Base-by-base conservation (phyloP, 2,888 invertebrate genomes). In the Hetaerina titia region DNA sequence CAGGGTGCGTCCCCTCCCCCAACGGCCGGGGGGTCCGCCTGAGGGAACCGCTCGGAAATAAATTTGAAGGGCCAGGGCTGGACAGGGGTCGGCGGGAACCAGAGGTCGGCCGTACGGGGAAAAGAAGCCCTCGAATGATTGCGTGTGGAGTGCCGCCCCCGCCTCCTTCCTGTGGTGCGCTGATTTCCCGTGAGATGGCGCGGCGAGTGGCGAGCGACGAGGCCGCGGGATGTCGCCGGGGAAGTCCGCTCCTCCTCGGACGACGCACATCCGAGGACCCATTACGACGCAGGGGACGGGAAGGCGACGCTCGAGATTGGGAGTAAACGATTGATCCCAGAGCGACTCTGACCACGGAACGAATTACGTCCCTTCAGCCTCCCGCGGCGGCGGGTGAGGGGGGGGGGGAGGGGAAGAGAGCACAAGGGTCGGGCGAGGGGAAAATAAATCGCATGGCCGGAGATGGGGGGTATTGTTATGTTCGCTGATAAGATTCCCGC, bases 281-380 rank as follows among this genome's bases (percentile, higher is more conserved):
- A 90, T 90, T 64, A 90, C 31, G 90, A 63, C 64, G 58, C 89
- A 31, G 90, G 13, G 90, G 58, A 60, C 17, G 25, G 60, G 19
- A 19, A 25, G 90, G 63, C 19, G 19, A 45, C 17, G 60, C 2
- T 45, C 9, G 45, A 90, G 31, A 63, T 31, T 25, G 63, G 45
- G 45, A 17, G 45, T 45, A 88, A 88, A 88, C 88, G 88, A 88
- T 88, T 88, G 88, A 45, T 45, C 45, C 88, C 88, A n/a, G 56
- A n/a, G 56, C 88, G 88, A 88, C 45, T 69, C 88, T n/a, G 45
- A 45, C 88, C 88, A 45, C 45, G 45, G 19, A 45, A 89, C 63
- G 90, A 63, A 63, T 90, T 58, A 63, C 90, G 90, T 90, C 90
- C 63, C 90, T 90, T 90, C 45, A 45, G 45, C 90, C 90, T 90